Evolutionary conservation across 2,888 invertebrate genomes (phyloP).

Genomic region (Nebria salina): DNA sequence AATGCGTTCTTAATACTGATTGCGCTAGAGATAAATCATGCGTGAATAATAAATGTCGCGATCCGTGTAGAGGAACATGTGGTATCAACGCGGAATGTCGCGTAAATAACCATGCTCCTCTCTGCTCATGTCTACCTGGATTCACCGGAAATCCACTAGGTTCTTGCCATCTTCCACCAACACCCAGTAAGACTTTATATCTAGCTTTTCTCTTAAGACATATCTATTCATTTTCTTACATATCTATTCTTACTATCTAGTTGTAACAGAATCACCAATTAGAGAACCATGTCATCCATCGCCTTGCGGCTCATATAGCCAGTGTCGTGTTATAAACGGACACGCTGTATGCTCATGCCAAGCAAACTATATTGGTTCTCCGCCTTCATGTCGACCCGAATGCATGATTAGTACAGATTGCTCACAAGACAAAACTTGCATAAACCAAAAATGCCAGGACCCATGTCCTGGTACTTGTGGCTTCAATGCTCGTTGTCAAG

Average conservation of each 20-base stretch:
- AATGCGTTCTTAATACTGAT: conserved; percentile 88
- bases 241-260: conserved; percentile 49
- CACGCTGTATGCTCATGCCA: conserved; percentile 86
- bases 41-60: conserved; percentile 82
- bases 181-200: conserved; percentile 58
- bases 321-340: conserved; percentile 76
- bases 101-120: conserved; percentile 84
- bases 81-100: conserved; percentile 85
- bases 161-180: conserved; percentile 72
- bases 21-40: conserved; percentile 82
- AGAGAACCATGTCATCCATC: conserved; percentile 71
- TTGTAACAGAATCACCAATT: conserved; percentile 56
- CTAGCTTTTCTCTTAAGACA: conserved; percentile 10
- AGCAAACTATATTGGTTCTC: conserved; percentile 80
- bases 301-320: conserved; percentile 84
- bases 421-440: conserved; percentile 80
- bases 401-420: conserved; percentile 87
- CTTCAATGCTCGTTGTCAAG: conserved; percentile 80
- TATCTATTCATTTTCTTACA: conserved; percentile 10
- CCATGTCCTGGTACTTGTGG: conserved; percentile 89
- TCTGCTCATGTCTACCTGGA: conserved; percentile 77
- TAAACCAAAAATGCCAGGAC: conserved; percentile 81
- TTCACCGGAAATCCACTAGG: conserved; percentile 82
- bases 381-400: conserved; percentile 80
- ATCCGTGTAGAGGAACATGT: conserved; percentile 85